Percentiles rank a stretch among this genome's conserved stretches.
These are phyloP conservation scores for Zaprionus lachaisei DNA, from an alignment of 1,140 invertebrate species.

Conservation along the genomic window DNA sequence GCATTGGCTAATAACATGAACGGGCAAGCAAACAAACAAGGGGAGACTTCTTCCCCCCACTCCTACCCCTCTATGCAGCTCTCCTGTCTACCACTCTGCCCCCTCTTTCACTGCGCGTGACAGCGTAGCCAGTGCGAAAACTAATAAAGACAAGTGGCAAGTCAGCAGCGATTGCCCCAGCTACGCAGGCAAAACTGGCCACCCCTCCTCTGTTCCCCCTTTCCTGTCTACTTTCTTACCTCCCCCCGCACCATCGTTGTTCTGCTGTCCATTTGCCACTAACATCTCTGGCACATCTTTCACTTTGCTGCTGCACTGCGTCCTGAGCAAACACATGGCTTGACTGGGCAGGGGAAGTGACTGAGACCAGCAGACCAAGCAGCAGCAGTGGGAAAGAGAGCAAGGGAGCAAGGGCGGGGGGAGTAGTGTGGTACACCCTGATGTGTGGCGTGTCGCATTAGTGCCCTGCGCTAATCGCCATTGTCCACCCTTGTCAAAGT, in stretches of 20 bases:
- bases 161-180: slow-evolving; percentile 60
- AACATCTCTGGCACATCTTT: slow-evolving; percentile 47
- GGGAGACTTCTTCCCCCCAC: background rate
- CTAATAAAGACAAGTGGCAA: slow-evolving; percentile 82
- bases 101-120: background rate
- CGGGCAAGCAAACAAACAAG: slow-evolving; percentile 67
- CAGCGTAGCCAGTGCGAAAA: slow-evolving; percentile 59
- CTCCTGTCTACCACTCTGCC: background rate
- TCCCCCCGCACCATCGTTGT: background rate
- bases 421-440: background rate
- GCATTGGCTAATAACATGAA: slow-evolving; percentile 80
- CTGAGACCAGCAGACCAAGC: no score
- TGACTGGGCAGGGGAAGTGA: background rate
- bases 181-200: slow-evolving; percentile 10
- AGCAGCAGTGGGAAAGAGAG: background rate
- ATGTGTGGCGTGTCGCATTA: slow-evolving; percentile 55
- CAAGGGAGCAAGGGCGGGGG: no score
- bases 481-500: slow-evolving; percentile 80
- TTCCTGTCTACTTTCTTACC: no score
- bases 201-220: background rate
- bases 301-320: slow-evolving; percentile 37
- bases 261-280: background rate
- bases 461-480: slow-evolving; percentile 79
- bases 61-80: background rate
- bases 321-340: slow-evolving; percentile 76